Conservation (phyloP, 2,113 vertebrate genomes). For the Ceratotherium simum region DNA sequence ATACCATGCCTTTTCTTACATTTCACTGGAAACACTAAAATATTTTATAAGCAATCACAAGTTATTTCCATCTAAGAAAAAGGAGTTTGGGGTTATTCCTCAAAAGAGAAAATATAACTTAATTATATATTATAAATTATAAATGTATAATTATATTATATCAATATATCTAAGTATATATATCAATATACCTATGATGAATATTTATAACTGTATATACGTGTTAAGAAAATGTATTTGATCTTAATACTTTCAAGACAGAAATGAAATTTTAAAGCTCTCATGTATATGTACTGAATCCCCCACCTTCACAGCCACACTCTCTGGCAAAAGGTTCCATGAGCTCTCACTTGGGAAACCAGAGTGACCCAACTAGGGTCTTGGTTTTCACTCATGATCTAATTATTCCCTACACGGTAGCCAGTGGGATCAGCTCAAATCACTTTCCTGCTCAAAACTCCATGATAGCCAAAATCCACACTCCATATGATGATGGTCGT, state of each 20-base stretch:
- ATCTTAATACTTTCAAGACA: neutral
- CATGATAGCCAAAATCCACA: rapidly evolving
- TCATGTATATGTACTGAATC: rapidly evolving
- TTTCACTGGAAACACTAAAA: neutral
- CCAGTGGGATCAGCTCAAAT: neutral
- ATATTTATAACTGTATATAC: neutral
- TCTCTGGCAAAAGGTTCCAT: neutral
- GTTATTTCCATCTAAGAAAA: neutral
- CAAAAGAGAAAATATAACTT: neutral
- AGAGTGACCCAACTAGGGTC: neutral
- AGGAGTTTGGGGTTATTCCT: neutral
- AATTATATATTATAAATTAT: neutral
- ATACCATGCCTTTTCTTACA: neutral
- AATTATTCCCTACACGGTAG: neutral
- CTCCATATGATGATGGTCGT: rapidly evolving
- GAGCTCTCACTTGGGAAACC: neutral
- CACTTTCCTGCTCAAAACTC: neutral
- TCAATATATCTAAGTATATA: neutral
- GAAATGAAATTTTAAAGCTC: neutral
- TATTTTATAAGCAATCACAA: neutral
- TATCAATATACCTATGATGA: neutral
- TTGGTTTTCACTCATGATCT: neutral
- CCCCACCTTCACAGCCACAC: rapidly evolving
- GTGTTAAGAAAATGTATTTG: neutral
- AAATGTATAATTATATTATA: neutral